Conservation (phyloP, 2,888 invertebrate species). For the Acanthosepion esculentum region DNA sequence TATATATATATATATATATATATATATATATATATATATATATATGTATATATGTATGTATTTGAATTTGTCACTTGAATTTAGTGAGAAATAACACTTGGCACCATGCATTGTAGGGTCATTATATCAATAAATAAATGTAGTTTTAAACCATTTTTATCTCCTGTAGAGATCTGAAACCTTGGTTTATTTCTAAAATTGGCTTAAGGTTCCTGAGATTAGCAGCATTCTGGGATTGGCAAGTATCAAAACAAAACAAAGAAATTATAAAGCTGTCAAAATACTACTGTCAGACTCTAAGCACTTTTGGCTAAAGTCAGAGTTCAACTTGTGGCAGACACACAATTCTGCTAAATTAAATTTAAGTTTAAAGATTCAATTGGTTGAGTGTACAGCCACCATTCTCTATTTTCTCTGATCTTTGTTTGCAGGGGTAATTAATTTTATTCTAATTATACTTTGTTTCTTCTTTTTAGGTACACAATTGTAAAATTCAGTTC, state of each 20-base stretch:
- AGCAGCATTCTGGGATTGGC: background rate
- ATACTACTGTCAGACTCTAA: constrained; percentile 17
- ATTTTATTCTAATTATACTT: background rate
- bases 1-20: no score
- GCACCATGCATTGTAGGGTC: no score
- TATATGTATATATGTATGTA: no score
- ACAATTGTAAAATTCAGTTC: background rate
- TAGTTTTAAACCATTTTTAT: background rate
- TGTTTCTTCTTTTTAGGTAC: background rate
- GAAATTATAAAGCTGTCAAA: background rate
- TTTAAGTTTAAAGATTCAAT: constrained; percentile 1
- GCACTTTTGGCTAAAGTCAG: background rate
- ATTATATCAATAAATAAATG: background rate
- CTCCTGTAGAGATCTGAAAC: background rate
- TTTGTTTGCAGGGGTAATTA: constrained; percentile 10
- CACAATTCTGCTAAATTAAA: background rate
- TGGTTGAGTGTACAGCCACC: background rate
- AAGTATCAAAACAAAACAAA: background rate
- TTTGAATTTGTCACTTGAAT: no score
- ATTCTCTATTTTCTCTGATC: background rate
- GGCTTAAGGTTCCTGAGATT: background rate
- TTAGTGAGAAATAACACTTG: no score
- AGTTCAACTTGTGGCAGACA: constrained; percentile 21
- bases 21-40: no score
- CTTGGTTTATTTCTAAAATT: background rate